phyloP scores from a whole-genome alignment of 2,113 vertebrate genomes.

The Dunckerocampus dactyliophorus region DNA sequence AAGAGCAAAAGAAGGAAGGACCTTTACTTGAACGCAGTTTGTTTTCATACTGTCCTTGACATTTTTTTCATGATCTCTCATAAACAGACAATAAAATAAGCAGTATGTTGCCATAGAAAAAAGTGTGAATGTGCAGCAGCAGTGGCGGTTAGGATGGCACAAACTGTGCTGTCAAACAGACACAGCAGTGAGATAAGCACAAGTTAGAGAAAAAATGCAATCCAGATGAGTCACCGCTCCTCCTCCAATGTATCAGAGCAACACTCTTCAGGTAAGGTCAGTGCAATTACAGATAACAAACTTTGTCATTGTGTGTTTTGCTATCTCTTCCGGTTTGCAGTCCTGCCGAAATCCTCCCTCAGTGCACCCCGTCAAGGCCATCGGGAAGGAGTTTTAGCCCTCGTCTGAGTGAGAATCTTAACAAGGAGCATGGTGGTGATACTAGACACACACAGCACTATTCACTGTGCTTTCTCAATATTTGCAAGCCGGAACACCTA shows the following conservation, averaged over 20 bases:
- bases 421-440: conserved; percentile 19
- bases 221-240: conserved; percentile 65
- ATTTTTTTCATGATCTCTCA: not conserved
- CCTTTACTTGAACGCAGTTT: not conserved
- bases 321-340: conserved; percentile 34
- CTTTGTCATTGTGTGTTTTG: conserved; percentile 35
- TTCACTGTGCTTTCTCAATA: too few relatives aligned
- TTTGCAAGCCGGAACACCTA: too few relatives aligned
- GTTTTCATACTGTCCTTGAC: not conserved
- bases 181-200: conserved; percentile 44
- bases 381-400: conserved; percentile 14
- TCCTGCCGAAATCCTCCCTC: conserved; percentile 21
- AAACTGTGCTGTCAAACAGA: conserved; percentile 44
- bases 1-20: not conserved
- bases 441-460: conserved; percentile 3
- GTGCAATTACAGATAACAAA: conserved; percentile 64
- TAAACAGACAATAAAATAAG: not conserved
- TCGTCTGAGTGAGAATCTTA: conserved; percentile 20
- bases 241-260: conserved; percentile 49
- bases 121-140: conserved; percentile 39
- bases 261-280: conserved; percentile 63
- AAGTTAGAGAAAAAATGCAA: conserved; percentile 62
- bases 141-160: conserved; percentile 42
- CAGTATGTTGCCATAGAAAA: conserved; percentile 6
- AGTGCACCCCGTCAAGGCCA: conserved; percentile 25